Percentiles rank a stretch among this genome's conserved stretches.
Conservation (phyloP, 2,113 vertebrate genomes). For the Amblyornis subalaris region DNA sequence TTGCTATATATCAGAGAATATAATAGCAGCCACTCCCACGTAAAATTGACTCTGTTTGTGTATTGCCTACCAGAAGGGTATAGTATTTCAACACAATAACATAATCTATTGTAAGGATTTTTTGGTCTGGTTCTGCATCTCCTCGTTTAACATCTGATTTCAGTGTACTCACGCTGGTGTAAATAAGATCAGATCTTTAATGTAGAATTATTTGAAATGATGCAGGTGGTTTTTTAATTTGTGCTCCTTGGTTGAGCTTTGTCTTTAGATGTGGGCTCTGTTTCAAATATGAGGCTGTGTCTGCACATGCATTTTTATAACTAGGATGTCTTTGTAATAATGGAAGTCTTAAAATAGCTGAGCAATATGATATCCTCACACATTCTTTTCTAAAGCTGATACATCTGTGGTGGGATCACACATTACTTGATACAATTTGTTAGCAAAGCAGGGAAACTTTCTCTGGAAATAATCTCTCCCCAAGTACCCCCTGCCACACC, state of each 20-base stretch:
- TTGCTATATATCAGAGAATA: neutral
- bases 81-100: neutral
- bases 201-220: neutral
- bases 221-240: neutral
- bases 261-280: neutral
- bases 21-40: neutral
- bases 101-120: neutral
- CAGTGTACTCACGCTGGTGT: neutral
- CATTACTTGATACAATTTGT: neutral
- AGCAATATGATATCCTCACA: slow-evolving; percentile 23
- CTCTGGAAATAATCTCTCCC: neutral
- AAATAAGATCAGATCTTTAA: neutral
- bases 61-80: neutral
- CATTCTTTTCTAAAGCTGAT: slow-evolving; percentile 25
- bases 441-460: neutral
- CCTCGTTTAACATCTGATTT: neutral
- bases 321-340: slow-evolving; percentile 40
- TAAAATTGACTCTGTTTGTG: neutral
- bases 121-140: neutral
- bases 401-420: slow-evolving; percentile 20
- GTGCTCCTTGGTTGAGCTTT: neutral
- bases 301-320: slow-evolving; percentile 17
- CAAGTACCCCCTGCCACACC: accelerated
- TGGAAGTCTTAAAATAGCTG: slow-evolving; percentile 53
- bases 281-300: slow-evolving; percentile 3